Evolutionary conservation across 2,888 invertebrate genomes (phyloP).

Genomic region (Amiota minor): DNA sequence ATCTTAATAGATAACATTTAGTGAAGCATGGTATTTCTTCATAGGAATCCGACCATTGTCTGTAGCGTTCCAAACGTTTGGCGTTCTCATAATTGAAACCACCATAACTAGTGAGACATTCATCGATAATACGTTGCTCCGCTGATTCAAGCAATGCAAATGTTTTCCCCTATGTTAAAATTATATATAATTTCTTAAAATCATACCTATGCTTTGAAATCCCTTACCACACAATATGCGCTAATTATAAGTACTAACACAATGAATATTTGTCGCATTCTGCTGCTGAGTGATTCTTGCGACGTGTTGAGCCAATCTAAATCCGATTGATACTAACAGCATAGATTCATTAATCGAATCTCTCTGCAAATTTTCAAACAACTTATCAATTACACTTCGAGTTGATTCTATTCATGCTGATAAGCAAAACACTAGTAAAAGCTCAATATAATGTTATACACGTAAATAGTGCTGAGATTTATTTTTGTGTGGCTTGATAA

Average conservation of each 20-base stretch:
- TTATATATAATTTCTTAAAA: background rate
- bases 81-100: slow-evolving; percentile 52
- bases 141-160: slow-evolving; percentile 25
- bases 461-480: slow-evolving; percentile 5
- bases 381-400: slow-evolving; percentile 27
- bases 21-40: slow-evolving; percentile 69
- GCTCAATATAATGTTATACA: background rate
- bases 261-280: slow-evolving; percentile 10
- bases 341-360: slow-evolving; percentile 14
- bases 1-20: slow-evolving; percentile 62
- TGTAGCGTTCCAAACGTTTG: slow-evolving; percentile 59
- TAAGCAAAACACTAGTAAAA: background rate
- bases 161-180: slow-evolving; percentile 2
- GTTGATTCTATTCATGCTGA: slow-evolving; percentile 4
- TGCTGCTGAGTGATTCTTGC: background rate
- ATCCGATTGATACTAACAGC: background rate
- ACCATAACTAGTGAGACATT: slow-evolving; percentile 59
- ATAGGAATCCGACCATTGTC: slow-evolving; percentile 60
- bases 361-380: slow-evolving; percentile 28
- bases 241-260: background rate
- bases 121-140: slow-evolving; percentile 51
- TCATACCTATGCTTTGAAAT: background rate
- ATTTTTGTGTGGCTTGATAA: slow-evolving; percentile 6
- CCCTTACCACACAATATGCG: slow-evolving; percentile 45
- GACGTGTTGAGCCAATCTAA: background rate